A percentile compares a stretch with the other conserved stretches of the same genome.
Evolutionary conservation across 2,113 vertebrate species (phyloP).

Genomic region (Mesembrinibis cayennensis): DNA sequence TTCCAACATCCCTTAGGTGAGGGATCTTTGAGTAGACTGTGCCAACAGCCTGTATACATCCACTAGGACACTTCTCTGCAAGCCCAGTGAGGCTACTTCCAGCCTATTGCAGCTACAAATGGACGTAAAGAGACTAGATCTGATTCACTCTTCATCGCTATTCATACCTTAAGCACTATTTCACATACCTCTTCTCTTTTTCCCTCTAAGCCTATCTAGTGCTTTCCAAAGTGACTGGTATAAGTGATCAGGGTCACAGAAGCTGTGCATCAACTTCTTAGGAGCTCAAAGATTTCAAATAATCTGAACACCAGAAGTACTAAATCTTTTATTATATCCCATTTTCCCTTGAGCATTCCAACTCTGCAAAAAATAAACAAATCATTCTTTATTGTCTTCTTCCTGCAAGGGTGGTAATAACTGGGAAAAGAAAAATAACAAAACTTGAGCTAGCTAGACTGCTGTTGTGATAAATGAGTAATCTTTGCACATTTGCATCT

Average conservation of each 20-base stretch:
- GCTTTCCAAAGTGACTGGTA: background rate
- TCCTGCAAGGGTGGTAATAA: constrained; percentile 46
- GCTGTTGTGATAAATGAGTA: constrained; percentile 53
- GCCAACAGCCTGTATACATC: background rate
- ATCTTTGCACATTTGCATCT: constrained; percentile 58
- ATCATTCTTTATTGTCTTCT: constrained; percentile 62
- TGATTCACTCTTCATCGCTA: background rate
- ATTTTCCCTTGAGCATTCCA: constrained; percentile 59
- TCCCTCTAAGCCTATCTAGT: background rate
- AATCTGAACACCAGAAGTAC: constrained; percentile 44
- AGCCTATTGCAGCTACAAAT: background rate
- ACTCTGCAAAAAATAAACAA: constrained; percentile 50
- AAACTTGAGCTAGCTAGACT: constrained; percentile 23
- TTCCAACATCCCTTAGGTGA: background rate
- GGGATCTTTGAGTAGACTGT: background rate
- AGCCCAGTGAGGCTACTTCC: background rate
- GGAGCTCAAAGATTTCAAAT: constrained; percentile 52
- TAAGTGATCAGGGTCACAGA: constrained; percentile 29
- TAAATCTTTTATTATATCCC: constrained; percentile 66
- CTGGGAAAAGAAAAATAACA: constrained; percentile 41
- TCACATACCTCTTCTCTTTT: background rate
- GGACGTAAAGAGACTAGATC: background rate
- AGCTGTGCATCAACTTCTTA: constrained; percentile 4
- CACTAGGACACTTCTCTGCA: background rate
- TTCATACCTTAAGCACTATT: background rate